Base-by-base conservation (phyloP, 2,888 invertebrate species). In the Biston betularia region DNA sequence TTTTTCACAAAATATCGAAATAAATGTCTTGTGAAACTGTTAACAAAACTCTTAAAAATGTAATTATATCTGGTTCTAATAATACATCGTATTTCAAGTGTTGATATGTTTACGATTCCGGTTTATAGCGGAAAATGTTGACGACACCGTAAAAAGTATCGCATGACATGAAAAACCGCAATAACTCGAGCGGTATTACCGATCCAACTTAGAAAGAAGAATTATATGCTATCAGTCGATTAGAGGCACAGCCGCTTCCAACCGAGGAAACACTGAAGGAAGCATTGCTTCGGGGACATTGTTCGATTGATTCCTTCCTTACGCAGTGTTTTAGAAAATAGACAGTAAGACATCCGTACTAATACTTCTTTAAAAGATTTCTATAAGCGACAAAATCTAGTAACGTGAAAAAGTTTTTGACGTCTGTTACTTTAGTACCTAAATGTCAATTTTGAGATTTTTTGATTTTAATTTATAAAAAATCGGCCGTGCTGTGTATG, bases 131-230 rank as follows among this genome's bases (percentile, higher is more conserved):
- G 65, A 78, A 80, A 89, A 79, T 79, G 89, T 89, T 88, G 79
- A 75, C 78, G 69, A 86, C 76, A 66, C 74, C 85, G 77, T 78
- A 73, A 76, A 81, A 81, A 79, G 75, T 76, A 76, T 73, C 72
- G 82, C 72, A 64, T 62, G 79, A 86, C 91, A 92, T 89, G 92
- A 92, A 83, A 92, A 86, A 83, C 85, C 82, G 83, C 90, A 79
- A 86, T 91, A 89, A 88, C 84, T 81, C 78, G 74, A 79, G 78
- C 80, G 83, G 84, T 85, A 86, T 86, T 88, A 89, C 81, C 81
- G 85, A 87, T 83, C 81, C 84, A 89, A 80, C 79, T 81, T 80
- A 76, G 63, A 75, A 77, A 74, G 79, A 81, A 81, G 79, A 79
- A 81, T 79, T 80, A 81, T 79, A 75, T 72, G 67, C 69, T 68